A percentile compares a stretch with the other conserved stretches of the same genome.
phyloP scores from a whole-genome alignment of 2,113 vertebrate species.

The Prunella himalayana region DNA sequence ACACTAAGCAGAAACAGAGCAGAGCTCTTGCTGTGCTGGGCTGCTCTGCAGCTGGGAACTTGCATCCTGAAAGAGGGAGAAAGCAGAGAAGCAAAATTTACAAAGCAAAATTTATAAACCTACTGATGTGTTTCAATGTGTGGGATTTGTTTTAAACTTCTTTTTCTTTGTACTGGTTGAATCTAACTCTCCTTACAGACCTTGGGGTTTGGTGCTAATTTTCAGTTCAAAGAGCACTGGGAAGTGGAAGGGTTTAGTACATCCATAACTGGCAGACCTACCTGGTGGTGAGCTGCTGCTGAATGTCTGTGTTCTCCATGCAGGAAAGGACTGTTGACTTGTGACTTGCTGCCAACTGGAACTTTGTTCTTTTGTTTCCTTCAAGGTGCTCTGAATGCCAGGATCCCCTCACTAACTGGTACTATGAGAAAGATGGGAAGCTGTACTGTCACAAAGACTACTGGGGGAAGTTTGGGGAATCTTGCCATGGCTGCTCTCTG shows the following conservation, averaged over 20 bases:
- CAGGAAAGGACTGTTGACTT: not conserved
- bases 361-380: not conserved
- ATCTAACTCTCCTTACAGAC: not conserved
- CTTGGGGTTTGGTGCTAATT: not conserved
- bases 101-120: not conserved
- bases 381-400: slow-evolving; percentile 91
- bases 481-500: slow-evolving; percentile 93
- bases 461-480: slow-evolving; percentile 91
- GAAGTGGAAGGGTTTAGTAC: not conserved
- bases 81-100: not conserved
- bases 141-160: not conserved
- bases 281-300: not conserved
- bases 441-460: slow-evolving; percentile 94
- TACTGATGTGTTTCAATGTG: not conserved
- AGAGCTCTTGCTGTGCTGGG: not conserved
- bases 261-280: not conserved
- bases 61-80: not conserved
- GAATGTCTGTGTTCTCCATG: not conserved
- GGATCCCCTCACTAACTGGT: slow-evolving; percentile 91
- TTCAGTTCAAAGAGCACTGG: not conserved
- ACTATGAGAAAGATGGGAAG: slow-evolving; percentile 90
- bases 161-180: not conserved
- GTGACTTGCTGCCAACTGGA: not conserved
- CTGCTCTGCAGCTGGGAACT: not conserved
- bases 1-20: not conserved